Evolutionary conservation across 2,888 invertebrate species (phyloP), one percentile per base, ranked within the genome.

Genomic region (Alentia gelatinosa): DNA sequence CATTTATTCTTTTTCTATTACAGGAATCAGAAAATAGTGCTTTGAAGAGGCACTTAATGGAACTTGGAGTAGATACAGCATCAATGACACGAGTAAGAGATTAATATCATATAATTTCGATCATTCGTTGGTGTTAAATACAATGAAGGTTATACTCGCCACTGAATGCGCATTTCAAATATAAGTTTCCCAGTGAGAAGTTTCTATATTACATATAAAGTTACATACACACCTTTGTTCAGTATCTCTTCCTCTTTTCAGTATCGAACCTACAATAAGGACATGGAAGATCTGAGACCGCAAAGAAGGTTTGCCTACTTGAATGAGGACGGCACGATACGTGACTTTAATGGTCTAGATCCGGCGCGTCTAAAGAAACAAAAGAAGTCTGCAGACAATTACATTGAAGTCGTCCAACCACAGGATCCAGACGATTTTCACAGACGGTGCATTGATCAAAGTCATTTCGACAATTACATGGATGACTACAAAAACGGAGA

Each of bases 241-340:
- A 56, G 3, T 9, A 56, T 56, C 12, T 56, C 9, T 56, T 56
- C n/a, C 74, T 12, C 5, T 26, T 86, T 79, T 12, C 47, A 86
- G 86, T 86, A 86, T 33, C 86, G 86, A n/a, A 47, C 86, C 12
- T 86, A 86, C 86, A 86, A 47, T 35, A 47, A 42, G 4, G 35
- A 75, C 26, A 83, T 1, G 7, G 47, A 86, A 23, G 86, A 86
- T 9, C 7, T 86, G 1, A 86, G n/a, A 33, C 40, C 86, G 9
- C 12, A n/a, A 30, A 26, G 86, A 15, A 42, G 86, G 0, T 86
- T 86, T 33, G 86, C 86, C 86, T 86, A 86, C 50, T 15, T 86
- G 86, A 86, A 86, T 30, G 86, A 19, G 1, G 86, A 86, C 47
- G 86, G 86, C 47, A 47, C 86, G 12, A 86, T 86, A 30, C 26